phyloP scores from a whole-genome alignment of 2,797 vertebrate genomes.

The Molossus molossus region DNA sequence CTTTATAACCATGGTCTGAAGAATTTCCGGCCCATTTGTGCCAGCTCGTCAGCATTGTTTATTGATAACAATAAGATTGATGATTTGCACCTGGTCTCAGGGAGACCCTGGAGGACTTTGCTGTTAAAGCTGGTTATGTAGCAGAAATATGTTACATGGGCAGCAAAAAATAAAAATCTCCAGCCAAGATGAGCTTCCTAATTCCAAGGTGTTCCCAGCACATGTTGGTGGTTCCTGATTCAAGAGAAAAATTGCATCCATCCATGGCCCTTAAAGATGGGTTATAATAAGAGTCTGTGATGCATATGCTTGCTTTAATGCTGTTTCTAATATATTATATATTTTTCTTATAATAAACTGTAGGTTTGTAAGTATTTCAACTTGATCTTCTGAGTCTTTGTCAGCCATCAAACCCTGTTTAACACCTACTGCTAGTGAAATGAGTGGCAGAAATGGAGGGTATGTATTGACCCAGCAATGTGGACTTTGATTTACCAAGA shows the following conservation, averaged over 20 bases:
- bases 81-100: conserved; percentile 73
- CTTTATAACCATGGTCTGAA: conserved; percentile 47
- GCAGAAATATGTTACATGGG: conserved; percentile 23
- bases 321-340: background rate
- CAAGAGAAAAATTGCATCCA: conserved; percentile 1
- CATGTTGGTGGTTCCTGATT: background rate
- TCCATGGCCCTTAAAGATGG: background rate
- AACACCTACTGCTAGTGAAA: background rate
- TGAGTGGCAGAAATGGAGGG: background rate
- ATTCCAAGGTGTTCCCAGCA: background rate
- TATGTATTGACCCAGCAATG: background rate
- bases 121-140: conserved; percentile 62
- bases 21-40: conserved; percentile 53
- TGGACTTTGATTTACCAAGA: background rate
- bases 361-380: background rate
- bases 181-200: conserved; percentile 20
- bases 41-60: conserved; percentile 50
- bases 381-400: background rate
- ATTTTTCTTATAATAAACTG: background rate
- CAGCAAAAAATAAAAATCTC: conserved; percentile 29
- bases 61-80: conserved; percentile 79
- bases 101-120: conserved; percentile 42
- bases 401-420: background rate
- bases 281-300: background rate
- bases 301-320: background rate